Base-by-base conservation (phyloP, 2,888 invertebrate species). In the Amblyteles armatorius region DNA sequence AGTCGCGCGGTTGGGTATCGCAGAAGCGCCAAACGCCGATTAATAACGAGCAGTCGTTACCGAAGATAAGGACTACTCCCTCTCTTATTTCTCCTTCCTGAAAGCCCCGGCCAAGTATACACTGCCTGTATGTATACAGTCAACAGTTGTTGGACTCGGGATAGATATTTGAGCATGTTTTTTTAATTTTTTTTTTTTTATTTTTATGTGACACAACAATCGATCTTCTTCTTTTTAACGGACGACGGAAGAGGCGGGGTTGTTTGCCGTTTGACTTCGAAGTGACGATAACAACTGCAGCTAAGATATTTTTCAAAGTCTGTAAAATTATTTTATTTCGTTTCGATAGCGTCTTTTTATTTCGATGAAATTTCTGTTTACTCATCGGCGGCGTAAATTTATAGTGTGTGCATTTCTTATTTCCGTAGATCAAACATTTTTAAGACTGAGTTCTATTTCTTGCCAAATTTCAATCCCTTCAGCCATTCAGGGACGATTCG, bases 41-140 rank as follows among this genome's bases (percentile, higher is more conserved):
- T 93, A 93, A 93, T 93, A 93, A 93, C 92, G 92, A 91, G 91
- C 90, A 91, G 92, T 92, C 92, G 92, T 92, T 93, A 92, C 90
- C 84, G 81, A 76, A 90, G 92, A 92, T 92, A 92, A 92, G 91
- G 87, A 89, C 88, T 7, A 29, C 82, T 72, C 79, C 78, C 79
- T 74, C 87, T 81, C 84, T 88, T 85, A 87, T 87, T 86, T 86
- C 82, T 86, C 78, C 44, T 82, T 86, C 83, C 77, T 55, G 63
- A 73, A 83, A 82, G 26, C 50, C 36, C 22, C 26, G 65, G 57
- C 63, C 29, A 63, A 67, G 26, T 72, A 67, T 57, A 36, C 48
- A 69, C 13, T 44, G 52, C 22, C n/a, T 44, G 11, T 57, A 40
- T 44, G 44, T 40, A 16, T 55, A n/a, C 63, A 29, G 63, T 33